Evolutionary conservation across 30 jellyfish, hydroid and myxozoan species (phyloP).

Genomic region (Turritopsis dohrnii): DNA sequence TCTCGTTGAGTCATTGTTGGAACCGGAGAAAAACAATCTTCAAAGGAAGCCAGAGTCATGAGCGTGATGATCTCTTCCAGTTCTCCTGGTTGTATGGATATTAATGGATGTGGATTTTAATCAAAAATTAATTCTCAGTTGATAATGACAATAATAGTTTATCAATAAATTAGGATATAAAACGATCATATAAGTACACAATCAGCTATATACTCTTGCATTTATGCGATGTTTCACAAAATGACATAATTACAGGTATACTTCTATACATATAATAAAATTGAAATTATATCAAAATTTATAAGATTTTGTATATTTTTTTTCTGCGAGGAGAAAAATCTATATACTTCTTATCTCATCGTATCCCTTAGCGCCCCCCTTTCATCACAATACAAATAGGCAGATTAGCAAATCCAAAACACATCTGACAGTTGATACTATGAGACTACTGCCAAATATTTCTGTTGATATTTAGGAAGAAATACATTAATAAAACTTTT

Average conservation of each 20-base stretch:
- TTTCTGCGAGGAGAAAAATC: background rate
- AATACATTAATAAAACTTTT: background rate
- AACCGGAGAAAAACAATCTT: constrained; percentile 77
- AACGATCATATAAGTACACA: no score
- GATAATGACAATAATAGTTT: no score
- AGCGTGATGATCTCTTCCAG: background rate
- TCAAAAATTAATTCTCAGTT: no score
- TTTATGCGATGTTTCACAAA: no score
- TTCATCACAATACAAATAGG: background rate
- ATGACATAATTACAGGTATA: no score
- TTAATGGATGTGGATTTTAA: no score
- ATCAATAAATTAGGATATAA: no score
- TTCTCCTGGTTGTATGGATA: no score
- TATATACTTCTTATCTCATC: background rate
- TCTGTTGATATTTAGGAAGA: background rate
- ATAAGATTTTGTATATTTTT: background rate
- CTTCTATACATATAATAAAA: no score
- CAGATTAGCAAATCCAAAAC: background rate
- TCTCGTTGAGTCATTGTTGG: constrained; percentile 53
- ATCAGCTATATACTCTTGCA: no score
- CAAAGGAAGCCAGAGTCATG: constrained; percentile 39
- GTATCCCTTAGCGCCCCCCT: background rate
- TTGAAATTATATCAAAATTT: background rate
- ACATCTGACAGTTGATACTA: background rate
- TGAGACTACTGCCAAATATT: background rate